A percentile compares a stretch with the other conserved stretches of the same genome.
Conservation (phyloP, 1,140 invertebrate genomes). For the Drosophila sturtevanti region DNA sequence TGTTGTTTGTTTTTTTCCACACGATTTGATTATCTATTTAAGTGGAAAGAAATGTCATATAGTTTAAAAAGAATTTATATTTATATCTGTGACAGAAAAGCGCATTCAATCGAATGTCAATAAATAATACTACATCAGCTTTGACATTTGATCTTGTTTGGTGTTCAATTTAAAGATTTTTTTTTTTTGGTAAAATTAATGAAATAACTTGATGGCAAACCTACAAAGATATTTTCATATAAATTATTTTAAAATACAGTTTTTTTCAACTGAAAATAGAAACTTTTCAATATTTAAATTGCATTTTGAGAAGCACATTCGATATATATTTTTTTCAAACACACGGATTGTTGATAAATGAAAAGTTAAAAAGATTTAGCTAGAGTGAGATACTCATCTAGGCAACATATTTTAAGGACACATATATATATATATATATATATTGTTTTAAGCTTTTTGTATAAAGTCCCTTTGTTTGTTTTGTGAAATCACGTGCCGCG, state of each 20-base stretch:
- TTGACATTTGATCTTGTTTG: too few species aligned
- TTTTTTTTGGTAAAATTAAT: too few species aligned
- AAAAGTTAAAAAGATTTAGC: too few species aligned
- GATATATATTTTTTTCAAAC: too few species aligned
- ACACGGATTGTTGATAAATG: too few species aligned
- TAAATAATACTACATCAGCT: background rate
- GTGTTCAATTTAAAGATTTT: too few species aligned
- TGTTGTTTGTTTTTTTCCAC: background rate
- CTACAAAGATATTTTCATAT: too few species aligned
- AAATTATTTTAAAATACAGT: too few species aligned
- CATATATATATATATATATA: background rate
- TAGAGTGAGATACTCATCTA: background rate
- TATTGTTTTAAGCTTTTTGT: background rate
- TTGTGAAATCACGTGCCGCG: slow-evolving; percentile 46
- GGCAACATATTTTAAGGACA: background rate
- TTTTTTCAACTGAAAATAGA: too few species aligned
- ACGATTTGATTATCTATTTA: slow-evolving; percentile 7
- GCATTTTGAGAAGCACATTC: too few species aligned
- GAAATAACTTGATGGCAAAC: too few species aligned
- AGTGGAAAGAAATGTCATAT: slow-evolving; percentile 4
- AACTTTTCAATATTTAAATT: too few species aligned
- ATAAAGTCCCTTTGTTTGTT: slow-evolving; percentile 9
- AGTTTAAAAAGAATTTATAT: background rate
- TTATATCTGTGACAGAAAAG: background rate
- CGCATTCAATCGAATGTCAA: background rate